Percentiles rank a stretch among this genome's conserved stretches.
phyloP scores from a whole-genome alignment of 2,888 invertebrate genomes.

The Aelia acuminata region DNA sequence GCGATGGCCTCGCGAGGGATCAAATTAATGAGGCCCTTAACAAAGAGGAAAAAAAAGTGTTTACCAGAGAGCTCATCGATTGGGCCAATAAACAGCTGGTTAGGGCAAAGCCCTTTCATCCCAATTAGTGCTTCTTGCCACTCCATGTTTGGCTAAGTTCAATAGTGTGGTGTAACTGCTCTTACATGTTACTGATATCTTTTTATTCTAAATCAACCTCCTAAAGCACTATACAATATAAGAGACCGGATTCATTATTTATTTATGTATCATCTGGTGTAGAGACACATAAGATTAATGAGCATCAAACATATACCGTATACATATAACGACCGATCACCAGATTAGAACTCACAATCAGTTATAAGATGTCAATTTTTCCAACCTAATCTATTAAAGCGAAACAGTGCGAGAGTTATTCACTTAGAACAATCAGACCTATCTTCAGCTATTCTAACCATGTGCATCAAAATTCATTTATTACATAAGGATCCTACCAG shows the following conservation, averaged over 20 bases:
- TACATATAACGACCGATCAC: no score
- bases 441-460: no score
- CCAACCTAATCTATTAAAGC: no score
- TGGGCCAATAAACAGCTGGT: background rate
- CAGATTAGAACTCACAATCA: no score
- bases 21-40: conserved; percentile 25
- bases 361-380: no score
- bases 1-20: background rate
- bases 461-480: no score
- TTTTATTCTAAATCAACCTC: background rate
- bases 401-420: no score
- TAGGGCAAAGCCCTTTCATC: background rate
- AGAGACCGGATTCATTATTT: no score
- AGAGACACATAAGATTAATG: background rate
- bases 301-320: no score
- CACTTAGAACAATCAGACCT: no score
- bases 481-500: no score
- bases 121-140: conserved; percentile 1
- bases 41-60: conserved; percentile 10
- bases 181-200: background rate
- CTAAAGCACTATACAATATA: background rate
- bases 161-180: background rate
- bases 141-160: background rate
- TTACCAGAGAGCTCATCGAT: background rate
- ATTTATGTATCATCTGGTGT: background rate